Evolutionary conservation across 2,113 vertebrate genomes (phyloP).

Genomic region (Amblyornis subalaris): DNA sequence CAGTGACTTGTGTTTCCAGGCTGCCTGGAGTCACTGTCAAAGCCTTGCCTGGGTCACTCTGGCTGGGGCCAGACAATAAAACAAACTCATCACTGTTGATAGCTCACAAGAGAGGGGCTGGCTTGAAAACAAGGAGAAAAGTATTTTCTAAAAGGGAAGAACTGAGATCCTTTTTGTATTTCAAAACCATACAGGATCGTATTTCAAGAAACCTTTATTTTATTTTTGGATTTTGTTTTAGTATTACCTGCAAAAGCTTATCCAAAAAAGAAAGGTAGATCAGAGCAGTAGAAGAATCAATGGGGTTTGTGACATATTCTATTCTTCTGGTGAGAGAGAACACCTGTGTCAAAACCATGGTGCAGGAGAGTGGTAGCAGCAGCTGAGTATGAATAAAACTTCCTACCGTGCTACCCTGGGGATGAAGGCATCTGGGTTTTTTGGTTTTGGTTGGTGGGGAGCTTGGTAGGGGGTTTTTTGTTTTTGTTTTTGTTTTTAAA

Average conservation of each 20-base stretch:
- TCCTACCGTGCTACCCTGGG: neutral
- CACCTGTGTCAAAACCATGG: neutral
- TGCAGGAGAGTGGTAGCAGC: neutral
- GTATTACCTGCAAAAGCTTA: neutral
- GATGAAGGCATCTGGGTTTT: neutral
- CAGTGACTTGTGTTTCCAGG: neutral
- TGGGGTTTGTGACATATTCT: neutral
- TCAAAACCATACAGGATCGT: neutral
- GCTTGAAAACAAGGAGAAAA: neutral
- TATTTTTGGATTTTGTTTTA: neutral
- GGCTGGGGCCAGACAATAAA: neutral
- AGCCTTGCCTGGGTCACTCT: fast-evolving
- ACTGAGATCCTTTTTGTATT: neutral
- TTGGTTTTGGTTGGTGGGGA: neutral
- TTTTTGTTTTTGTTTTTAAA: neutral
- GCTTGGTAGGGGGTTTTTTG: neutral
- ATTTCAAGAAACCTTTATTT: neutral
- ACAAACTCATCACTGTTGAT: neutral
- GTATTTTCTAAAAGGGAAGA: neutral
- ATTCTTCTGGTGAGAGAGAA: neutral
- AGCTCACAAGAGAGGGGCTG: fast-evolving
- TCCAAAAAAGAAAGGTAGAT: neutral
- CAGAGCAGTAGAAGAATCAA: neutral
- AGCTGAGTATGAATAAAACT: neutral
- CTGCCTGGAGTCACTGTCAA: neutral